Evolutionary conservation across 2,888 invertebrate genomes (phyloP), one percentile per base, ranked within the genome.

Genomic region (Limnephilus lunatus): DNA sequence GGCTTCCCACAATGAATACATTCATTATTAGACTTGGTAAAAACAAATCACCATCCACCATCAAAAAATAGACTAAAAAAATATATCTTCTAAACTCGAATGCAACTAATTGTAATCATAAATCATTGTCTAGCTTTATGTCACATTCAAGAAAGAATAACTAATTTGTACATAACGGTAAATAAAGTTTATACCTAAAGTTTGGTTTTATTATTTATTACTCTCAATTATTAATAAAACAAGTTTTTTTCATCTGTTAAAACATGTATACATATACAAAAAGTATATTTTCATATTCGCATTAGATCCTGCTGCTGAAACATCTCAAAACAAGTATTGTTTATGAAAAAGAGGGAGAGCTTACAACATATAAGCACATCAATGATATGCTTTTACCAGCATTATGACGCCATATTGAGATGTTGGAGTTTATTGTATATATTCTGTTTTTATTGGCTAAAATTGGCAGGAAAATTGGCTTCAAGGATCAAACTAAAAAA

Each of bases 101-200:
- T 87, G n/a, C 53, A 32, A 31, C n/a, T 53, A 68, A n/a, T 68
- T 68, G 25, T 87, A 87, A 87, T 87, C 87, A 87, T 87, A 87
- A 32, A 83, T 31, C 83, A 83, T 83, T 32, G 35, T 83, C 32
- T 87, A 87, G 87, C 32, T 87, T 68, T 31, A 89, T 81, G 32
- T 89, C 88, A 89, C 88, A 89, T 80, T 89, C 80, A 80, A 89
- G 25, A 32, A 89, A 89, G 80, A n/a, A 86, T 80, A 89, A 35
- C 68, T 89, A 89, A 80, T 80, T 80, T 89, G 88, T 89, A 89
- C 68, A 89, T 89, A 89, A 80, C n/a, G 88, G 32, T 89, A 68
- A 89, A 89, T 89, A 89, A 89, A 89, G 81, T 89, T 89, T 89
- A 80, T 89, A 88, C 86, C 44, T 86, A 44, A 86, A 48, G n/a